These are phyloP conservation scores for Drosophila borborema DNA, from an alignment of 2,888 invertebrate species.

Conservation along the genomic window DNA sequence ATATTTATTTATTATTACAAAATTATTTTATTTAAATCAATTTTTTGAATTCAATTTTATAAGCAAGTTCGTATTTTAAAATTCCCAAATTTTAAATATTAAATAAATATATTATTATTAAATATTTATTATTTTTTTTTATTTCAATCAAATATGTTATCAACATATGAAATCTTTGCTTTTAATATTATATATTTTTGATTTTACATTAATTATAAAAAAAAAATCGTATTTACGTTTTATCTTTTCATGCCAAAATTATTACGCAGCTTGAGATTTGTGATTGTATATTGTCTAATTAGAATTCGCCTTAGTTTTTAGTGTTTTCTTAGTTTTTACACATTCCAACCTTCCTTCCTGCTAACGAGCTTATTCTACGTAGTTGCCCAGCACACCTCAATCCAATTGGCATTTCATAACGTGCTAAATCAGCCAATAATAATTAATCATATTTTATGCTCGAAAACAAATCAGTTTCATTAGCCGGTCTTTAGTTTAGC, in stretches of 20 bases:
- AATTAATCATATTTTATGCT: constrained; percentile 41
- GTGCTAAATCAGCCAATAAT: constrained; percentile 9
- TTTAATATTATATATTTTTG: too few species aligned
- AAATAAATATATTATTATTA: too few species aligned
- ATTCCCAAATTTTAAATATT: too few species aligned
- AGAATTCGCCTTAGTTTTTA: constrained; percentile 9
- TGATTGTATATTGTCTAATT: constrained; percentile 19
- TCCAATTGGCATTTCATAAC: constrained; percentile 5
- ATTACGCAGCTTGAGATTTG: neutral
- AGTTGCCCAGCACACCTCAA: constrained; percentile 15
- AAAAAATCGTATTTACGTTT: neutral
- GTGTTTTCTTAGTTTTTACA: neutral
- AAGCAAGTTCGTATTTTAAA: too few species aligned
- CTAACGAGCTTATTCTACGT: constrained; percentile 35
- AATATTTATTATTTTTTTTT: too few species aligned
- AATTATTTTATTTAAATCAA: too few species aligned
- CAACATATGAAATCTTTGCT: too few species aligned
- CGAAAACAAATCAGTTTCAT: constrained; percentile 42
- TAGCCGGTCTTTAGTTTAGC: constrained; percentile 44
- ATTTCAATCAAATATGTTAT: too few species aligned
- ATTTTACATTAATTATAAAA: too few species aligned
- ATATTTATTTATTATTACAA: too few species aligned
- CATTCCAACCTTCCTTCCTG: constrained; percentile 21
- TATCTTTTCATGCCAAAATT: too few species aligned
- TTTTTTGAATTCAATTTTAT: too few species aligned